Base-by-base conservation (phyloP, 2,888 invertebrate species). In the Aphodius granarius region DNA sequence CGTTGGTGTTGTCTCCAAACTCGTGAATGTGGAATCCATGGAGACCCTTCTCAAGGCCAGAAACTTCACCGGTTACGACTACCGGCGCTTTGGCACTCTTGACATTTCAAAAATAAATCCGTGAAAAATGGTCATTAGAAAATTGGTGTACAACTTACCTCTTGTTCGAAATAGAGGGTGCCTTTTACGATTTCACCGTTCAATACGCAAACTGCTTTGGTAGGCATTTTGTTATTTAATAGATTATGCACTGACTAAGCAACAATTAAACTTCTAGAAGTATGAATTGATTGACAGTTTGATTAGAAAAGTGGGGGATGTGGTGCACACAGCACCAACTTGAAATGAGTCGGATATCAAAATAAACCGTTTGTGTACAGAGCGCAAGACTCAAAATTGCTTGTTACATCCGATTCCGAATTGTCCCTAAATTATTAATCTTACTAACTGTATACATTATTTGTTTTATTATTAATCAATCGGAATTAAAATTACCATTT, bases 21-120 rank as follows among this genome's bases (percentile, higher is more conserved):
- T 98, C 96, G 86, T 98, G 98, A 77, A 98, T 92, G 85, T 98
- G 98, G 89, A 98, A 97, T 19, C 97, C 97, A 84, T 97, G 95
- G 2, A 88, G 85, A 77, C 98, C 98, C 86, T 93, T 89, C 17
- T 89, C 85, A 43, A 98, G 89, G 0, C 97, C 97, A 23, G 86
- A 88, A 9, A 98, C 90, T 87, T 95, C 92, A 5, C 98, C 98
- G 43, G 92, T 92, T n/a, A 98, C 90, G 75, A 91, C 90, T 0
- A 95, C 95, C 0, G 93, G 90, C n/a, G 89, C 86, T n/a, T 89
- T 89, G 0, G 88, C 90, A 82, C 88, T 88, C 93, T n/a, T 81
- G 73, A 66, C 22, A 68, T 13, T 2, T n/a, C 20, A 73, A 72
- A 64, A 63, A 21, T 65, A 72, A 65, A 5, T 65, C 21, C n/a